Conservation (phyloP, 2,113 vertebrate genomes). For the Hippotragus niger region DNA sequence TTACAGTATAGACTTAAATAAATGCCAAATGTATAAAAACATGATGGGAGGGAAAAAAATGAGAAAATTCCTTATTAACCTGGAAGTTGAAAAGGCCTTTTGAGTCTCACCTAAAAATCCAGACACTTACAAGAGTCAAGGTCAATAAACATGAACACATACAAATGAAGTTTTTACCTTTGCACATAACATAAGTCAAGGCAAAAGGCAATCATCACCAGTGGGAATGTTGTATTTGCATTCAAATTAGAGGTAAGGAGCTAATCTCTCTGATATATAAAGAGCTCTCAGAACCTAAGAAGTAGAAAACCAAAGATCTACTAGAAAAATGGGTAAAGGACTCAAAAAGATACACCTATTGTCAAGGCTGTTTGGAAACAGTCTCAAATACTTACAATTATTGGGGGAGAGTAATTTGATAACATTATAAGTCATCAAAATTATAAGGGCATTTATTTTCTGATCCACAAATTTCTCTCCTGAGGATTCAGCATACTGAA, state of each 20-base stretch:
- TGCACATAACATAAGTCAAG: neutral
- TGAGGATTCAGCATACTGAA: neutral
- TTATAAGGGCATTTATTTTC: neutral
- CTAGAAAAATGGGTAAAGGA: neutral
- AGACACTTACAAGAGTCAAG: neutral
- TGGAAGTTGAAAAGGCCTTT: neutral
- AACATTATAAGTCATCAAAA: neutral
- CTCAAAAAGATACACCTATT: neutral
- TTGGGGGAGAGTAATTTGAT: neutral
- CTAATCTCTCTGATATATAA: neutral
- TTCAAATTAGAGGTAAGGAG: neutral
- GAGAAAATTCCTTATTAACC: neutral
- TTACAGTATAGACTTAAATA: neutral
- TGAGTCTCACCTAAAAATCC: neutral
- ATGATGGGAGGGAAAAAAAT: neutral
- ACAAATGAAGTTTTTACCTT: neutral
- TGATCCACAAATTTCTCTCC: neutral
- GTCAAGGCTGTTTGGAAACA: neutral
- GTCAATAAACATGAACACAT: neutral
- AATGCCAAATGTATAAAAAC: neutral
- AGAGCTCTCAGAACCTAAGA: neutral
- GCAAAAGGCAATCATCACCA: neutral
- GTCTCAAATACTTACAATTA: neutral
- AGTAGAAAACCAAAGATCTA: neutral
- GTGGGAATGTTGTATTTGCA: neutral